Evolutionary conservation across 2,113 vertebrate species (phyloP), one percentile per base, ranked within the genome.

Genomic region (Kryptolebias marmoratus): DNA sequence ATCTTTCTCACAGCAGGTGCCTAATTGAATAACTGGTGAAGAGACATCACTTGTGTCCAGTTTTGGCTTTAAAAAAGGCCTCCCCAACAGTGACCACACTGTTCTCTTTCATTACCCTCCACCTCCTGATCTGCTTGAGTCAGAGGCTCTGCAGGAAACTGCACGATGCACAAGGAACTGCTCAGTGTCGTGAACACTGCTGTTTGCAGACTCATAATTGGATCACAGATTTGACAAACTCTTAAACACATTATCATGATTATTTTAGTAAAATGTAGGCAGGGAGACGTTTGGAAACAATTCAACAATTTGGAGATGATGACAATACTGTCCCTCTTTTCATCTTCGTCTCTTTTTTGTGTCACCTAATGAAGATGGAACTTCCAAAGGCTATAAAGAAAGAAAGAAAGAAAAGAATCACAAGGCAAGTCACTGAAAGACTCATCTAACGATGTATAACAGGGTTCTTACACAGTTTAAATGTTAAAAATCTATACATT

Each of bases 1-100:
- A 90, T 88, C 48, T 49, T 68, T 64, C 39, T 70, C 73, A 77
- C 83, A 87, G 64, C 91, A 92, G 91, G 91, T 92, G 91, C 9
- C 85, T 84, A 48, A 68, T 71, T 90, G 87, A 92, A 90, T 88
- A 77, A 87, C 82, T 71, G 70, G 80, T 42, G 70, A 90, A 87
- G 83, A 90, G 82, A 84, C 88, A 11, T 85, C 57, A 80, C 57
- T 75, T 88, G 70, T 90, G 71, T 83, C 62, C 65, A 72, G 72
- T 60, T 82, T 68, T 89, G 89, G 87, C 83, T 15, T 32, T 27
- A 39, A 45, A 57, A 55, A 59, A 52, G 63, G 60, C 70, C 59
- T 73, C 63, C 14, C 61, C 30, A 39, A 86, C 88, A 85, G 49
- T 61, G 83, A 80, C 69, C 57, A 52, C 90, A 87, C 87, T 90